Evolutionary conservation across 2,113 vertebrate species (phyloP).

Genomic region (Monopterus albus): DNA sequence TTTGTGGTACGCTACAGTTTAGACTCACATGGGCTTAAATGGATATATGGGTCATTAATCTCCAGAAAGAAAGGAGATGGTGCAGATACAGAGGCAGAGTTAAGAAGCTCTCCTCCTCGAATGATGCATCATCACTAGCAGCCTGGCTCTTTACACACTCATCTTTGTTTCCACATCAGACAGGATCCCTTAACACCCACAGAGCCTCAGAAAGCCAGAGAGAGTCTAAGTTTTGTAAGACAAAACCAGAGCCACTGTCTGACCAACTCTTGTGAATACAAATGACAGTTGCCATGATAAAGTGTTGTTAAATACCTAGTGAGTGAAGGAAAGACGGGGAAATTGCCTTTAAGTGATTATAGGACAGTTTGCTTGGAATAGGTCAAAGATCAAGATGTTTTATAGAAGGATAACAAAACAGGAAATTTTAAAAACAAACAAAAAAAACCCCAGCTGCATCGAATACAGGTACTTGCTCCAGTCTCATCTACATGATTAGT

Average conservation of each 20-base stretch:
- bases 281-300: constrained; percentile 2
- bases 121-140: constrained; percentile 37
- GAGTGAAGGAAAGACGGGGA: not conserved
- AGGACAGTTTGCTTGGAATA: too few species aligned
- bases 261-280: constrained; percentile 14
- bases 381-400: too few species aligned
- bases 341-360: constrained; percentile 16
- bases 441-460: too few species aligned
- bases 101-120: constrained; percentile 12
- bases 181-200: constrained; percentile 27
- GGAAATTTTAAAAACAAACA: too few species aligned
- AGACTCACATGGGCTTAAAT: constrained; percentile 7
- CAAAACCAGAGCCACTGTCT: constrained; percentile 26
- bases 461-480: too few species aligned
- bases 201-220: constrained; percentile 7
- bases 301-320: not conserved
- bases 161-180: constrained; percentile 28
- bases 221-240: not conserved
- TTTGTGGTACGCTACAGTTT: constrained; percentile 12
- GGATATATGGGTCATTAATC: constrained; percentile 55
- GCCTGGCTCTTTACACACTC: constrained; percentile 6
- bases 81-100: constrained; percentile 11
- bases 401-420: too few species aligned
- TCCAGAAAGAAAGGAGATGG: constrained; percentile 44
- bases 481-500: too few species aligned